Base-by-base conservation (phyloP, 2,888 invertebrate genomes). In the Scelioninae gen. 1 region DNA sequence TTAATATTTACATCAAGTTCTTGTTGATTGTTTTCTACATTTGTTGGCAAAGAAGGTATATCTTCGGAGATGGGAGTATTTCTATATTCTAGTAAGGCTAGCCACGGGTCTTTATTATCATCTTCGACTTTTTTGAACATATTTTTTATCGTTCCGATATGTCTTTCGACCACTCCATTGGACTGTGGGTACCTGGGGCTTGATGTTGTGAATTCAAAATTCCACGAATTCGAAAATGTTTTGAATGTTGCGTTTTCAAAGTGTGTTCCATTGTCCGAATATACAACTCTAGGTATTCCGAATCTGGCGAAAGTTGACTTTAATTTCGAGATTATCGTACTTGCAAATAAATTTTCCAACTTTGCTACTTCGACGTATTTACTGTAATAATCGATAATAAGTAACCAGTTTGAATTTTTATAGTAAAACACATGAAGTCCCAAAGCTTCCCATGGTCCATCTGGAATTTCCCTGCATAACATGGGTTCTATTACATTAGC, bases 121-220 rank as follows among this genome's bases (percentile, higher is more conserved):
- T 77, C 55, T 16, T 85, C 80, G 5, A 63, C 68, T 69, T 85
- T 86, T 58, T 83, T 83, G 7, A 86, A 66, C 55, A 87, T 83
- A 8, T 83, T 85, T 78, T 88, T 88, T 43, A 85, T 81, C 9
- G 71, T 86, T 15, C 63, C 82, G 7, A 88, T 84, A 32, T 85
- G 78, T 45, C 85, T 53, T 60, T 86, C 86, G 3, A 82, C 82
- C 83, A 85, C 82, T 0, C 84, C 85, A 49, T 85, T 84, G 2
- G 84, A 86, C 29, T 81, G 72, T 8, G 84, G 83, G 32, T 78
- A 85, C 13, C 66, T 80, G 10, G 83, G 85, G 58, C 79, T 82
- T 5, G 85, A 75, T 0, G 85, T 84, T 56, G 29, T 51, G 23
- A 51, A 15, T 51, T 68, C 45, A 68, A 86, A 78, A 15, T 82